These are phyloP conservation scores for Zaprionus gabonicus DNA, from an alignment of 1,140 invertebrate genomes.

Conservation along the genomic window DNA sequence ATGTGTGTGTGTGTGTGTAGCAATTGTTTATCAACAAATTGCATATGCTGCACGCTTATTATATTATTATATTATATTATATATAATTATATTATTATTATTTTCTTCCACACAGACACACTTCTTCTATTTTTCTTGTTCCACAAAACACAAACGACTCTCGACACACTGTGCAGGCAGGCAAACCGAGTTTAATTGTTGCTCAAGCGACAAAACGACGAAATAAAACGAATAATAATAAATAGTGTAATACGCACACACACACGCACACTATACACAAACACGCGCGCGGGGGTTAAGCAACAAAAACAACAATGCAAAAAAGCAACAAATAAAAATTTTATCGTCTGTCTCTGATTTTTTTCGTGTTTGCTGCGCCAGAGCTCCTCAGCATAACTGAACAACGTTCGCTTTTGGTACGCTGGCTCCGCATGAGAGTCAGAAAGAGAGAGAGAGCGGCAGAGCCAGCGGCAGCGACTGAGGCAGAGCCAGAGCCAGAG, in stretches of 20 bases:
- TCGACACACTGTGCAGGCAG: conserved; percentile 1
- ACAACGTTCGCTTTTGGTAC: conserved; percentile 60
- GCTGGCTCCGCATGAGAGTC: conserved; percentile 32
- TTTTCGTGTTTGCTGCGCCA: conserved; percentile 81
- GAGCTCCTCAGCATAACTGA: conserved; percentile 82
- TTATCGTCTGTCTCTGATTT: conserved; percentile 42
- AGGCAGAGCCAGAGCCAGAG: background rate
- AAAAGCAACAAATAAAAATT: conserved; percentile 65
- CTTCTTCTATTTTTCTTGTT: background rate
- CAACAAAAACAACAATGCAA: conserved; percentile 52
- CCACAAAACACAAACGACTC: background rate
- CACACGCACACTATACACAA: too few relatives aligned
- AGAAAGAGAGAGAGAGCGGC: background rate
- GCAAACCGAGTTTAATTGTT: conserved; percentile 15
- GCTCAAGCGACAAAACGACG: conserved; percentile 33
- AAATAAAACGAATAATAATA: conserved; percentile 42
- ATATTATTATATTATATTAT: too few relatives aligned
- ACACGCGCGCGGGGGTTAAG: conserved; percentile 18
- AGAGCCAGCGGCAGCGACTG: background rate
- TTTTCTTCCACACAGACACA: conserved; percentile 12
- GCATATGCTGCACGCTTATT: conserved; percentile 12
- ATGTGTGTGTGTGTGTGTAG: conserved; percentile 5
- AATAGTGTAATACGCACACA: conserved; percentile 17
- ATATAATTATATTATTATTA: too few relatives aligned
- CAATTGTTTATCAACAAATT: conserved; percentile 38